Percentiles rank a stretch among this genome's conserved stretches.
These are phyloP conservation scores for Oncopodura yosiiana DNA, from an alignment of 1,140 invertebrate genomes.

Conservation along the genomic window DNA sequence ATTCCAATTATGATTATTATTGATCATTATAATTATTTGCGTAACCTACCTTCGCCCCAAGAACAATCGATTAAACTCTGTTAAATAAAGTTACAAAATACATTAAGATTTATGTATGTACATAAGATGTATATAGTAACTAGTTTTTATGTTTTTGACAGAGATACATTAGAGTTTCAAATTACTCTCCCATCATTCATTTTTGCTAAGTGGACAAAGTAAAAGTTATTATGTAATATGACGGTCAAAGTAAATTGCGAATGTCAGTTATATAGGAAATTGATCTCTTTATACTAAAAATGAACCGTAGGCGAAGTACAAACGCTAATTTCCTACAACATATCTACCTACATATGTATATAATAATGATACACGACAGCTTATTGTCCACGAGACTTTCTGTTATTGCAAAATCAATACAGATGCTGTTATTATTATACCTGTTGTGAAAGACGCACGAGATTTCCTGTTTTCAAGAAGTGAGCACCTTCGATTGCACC, in stretches of 20 bases:
- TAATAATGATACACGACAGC: neutral
- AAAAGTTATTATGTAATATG: neutral
- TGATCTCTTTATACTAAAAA: neutral
- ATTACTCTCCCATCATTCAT: neutral
- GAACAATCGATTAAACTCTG: slow-evolving; percentile 87
- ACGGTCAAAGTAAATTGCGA: neutral
- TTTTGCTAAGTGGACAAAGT: neutral
- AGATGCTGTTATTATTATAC: slow-evolving; percentile 40
- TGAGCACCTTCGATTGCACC: slow-evolving; percentile 86
- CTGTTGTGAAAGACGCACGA: slow-evolving; percentile 76
- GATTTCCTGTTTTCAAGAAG: slow-evolving; percentile 70
- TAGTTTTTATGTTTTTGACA: neutral
- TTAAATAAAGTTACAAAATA: slow-evolving; percentile 24
- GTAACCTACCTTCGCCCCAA: slow-evolving; percentile 85
- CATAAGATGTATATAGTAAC: neutral
- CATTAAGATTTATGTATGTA: neutral
- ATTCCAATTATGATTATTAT: neutral
- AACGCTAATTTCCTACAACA: too few relatives aligned
- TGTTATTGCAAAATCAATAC: neutral
- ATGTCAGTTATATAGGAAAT: neutral
- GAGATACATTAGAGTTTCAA: too few relatives aligned
- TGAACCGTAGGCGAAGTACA: too few relatives aligned
- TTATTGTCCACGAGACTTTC: too few relatives aligned
- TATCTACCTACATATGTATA: too few relatives aligned
- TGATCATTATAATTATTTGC: neutral